A percentile compares a stretch with the other conserved stretches of the same genome.
Conservation (phyloP, 2,797 vertebrate genomes). For the Tokudaia muenninki region DNA sequence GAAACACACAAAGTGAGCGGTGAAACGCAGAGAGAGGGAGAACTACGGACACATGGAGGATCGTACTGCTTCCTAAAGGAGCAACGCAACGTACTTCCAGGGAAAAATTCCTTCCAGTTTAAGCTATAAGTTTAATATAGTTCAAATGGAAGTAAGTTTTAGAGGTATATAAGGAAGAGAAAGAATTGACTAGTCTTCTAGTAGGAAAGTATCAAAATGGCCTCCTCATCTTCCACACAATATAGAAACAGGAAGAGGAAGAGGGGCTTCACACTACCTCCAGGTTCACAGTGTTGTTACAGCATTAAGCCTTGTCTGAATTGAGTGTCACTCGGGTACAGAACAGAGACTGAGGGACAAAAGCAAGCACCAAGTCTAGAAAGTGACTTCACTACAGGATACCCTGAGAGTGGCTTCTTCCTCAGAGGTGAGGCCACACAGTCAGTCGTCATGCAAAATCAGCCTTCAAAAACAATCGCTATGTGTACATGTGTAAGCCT, state of each 20-base stretch:
- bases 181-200: not conserved
- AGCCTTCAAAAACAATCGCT: not conserved
- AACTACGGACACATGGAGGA: not conserved
- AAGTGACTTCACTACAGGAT: not conserved
- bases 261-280: not conserved
- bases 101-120: slow-evolving; percentile 27
- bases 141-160: slow-evolving; percentile 2
- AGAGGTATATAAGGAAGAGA: not conserved
- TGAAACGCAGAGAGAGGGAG: not conserved
- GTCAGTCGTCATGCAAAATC: slow-evolving; percentile 9
- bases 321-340: not conserved
- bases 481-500: not conserved
- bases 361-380: not conserved
- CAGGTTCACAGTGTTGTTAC: not conserved
- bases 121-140: slow-evolving; percentile 16
- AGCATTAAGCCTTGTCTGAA: not conserved
- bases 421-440: not conserved
- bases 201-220: not conserved
- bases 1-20: not conserved
- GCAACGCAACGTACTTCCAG: slow-evolving; percentile 25
- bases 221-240: too few species aligned
- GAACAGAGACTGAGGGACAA: not conserved
- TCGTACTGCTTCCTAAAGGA: not conserved
- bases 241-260: not conserved
- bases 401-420: not conserved